These are phyloP conservation scores for Callocephalon fimbriatum DNA, from an alignment of 2,113 vertebrate species.

Conservation along the genomic window DNA sequence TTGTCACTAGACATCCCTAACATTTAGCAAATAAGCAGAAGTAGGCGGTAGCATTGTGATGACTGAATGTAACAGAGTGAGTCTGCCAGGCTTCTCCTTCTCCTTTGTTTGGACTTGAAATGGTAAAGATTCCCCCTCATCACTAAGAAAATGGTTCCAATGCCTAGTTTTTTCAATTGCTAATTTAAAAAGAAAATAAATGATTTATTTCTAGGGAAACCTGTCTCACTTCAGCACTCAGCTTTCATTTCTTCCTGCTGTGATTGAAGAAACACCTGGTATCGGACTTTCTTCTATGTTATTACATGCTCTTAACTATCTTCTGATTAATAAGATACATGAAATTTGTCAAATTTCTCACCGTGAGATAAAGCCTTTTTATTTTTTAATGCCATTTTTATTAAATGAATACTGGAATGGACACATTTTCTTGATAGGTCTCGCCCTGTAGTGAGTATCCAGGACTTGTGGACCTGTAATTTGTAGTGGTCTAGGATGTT, in stretches of 20 bases:
- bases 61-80: not conserved
- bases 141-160: not conserved
- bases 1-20: accelerated
- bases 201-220: not conserved
- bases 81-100: not conserved
- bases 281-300: not conserved
- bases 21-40: not conserved
- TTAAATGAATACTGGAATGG: not conserved
- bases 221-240: not conserved
- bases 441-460: not conserved
- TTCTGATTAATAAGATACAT: not conserved
- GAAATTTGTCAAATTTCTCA: not conserved
- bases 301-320: not conserved
- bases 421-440: not conserved
- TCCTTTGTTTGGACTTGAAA: not conserved
- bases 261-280: not conserved
- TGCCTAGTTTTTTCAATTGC: not conserved
- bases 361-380: not conserved
- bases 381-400: not conserved
- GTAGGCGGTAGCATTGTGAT: not conserved
- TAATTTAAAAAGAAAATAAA: not conserved
- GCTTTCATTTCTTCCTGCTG: not conserved
- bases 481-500: not conserved
- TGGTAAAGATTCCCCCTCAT: not conserved
- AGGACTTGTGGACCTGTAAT: not conserved